Evolutionary conservation across 2,797 vertebrate genomes (phyloP), one percentile per base, ranked within the genome.

Genomic region (Taeniopygia guttata): DNA sequence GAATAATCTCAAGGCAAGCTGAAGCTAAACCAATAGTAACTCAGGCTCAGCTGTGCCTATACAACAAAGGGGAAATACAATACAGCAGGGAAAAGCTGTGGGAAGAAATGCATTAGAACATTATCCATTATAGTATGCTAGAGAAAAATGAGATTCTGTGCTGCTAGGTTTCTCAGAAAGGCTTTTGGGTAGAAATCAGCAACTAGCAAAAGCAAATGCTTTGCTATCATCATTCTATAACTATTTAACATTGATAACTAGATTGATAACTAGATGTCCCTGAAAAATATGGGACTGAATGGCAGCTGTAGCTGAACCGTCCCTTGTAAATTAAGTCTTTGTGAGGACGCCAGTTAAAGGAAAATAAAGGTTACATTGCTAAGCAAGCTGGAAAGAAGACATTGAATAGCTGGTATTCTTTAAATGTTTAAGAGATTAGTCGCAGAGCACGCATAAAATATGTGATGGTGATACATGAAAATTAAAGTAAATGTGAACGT

Each of bases 21-120:
- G 75, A 92, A 79, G 82, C 90, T 87, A 91, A 97, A 83, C 90
- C 92, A 96, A 76, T 67, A 93, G 89, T 84, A 96, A 93, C 84
- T 94, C 63, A 59, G 83, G 93, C 92, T 97, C 92, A 96, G 94
- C 83, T 94, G 91, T 95, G 91, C 84, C 66, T 87, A 38, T 78
- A 92, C 74, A 97, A 95, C 86, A 97, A 97, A 97, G 94, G 55
- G 32, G 38, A 96, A 88, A 84, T 67, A 74, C 60, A 92, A 84
- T 92, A 86, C 60, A 89, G 75, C 6, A 16, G 91, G 92, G 83
- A 87, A 92, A 91, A 92, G 55, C 82, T 83, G 68, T 60, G 26
- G 58, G 69, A 94, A 89, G 54, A 89, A 94, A 93, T 63, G 68
- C n/a, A 14, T 79, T 79, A 77, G 69, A 92, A 84, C 14, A 8